These are phyloP conservation scores for Bombus confusus DNA, from an alignment of 1,140 invertebrate species.

Conservation along the genomic window DNA sequence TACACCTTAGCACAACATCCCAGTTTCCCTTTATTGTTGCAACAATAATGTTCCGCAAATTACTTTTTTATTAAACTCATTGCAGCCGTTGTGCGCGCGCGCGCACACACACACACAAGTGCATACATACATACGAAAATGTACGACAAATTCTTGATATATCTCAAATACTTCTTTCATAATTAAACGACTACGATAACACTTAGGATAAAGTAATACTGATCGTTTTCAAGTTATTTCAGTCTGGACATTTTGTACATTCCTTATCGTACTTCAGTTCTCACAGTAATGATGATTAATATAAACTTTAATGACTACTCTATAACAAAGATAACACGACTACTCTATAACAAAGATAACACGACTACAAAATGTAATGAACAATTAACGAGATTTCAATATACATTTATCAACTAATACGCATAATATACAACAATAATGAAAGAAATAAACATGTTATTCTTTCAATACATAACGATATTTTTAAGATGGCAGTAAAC, in stretches of 20 bases:
- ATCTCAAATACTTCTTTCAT: constrained; percentile 29
- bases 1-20: no score
- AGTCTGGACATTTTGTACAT: constrained; percentile 48
- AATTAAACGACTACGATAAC: constrained; percentile 44
- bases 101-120: accelerated
- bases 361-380: neutral
- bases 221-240: constrained; percentile 60
- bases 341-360: constrained; percentile 14
- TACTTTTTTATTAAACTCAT: constrained; percentile 1
- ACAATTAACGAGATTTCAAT: constrained; percentile 27
- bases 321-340: constrained; percentile 9
- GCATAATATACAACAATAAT: neutral
- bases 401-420: no score
- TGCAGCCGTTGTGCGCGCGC: no score
- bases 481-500: neutral
- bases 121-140: constrained; percentile 10
- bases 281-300: neutral
- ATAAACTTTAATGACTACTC: constrained; percentile 30
- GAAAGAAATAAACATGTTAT: neutral
- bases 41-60: constrained; percentile 36
- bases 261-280: neutral
- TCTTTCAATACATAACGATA: neutral
- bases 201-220: constrained; percentile 67
- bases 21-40: neutral
- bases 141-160: constrained; percentile 43